Conservation (phyloP, 2,888 invertebrate genomes). For the Amiota mariae region DNA sequence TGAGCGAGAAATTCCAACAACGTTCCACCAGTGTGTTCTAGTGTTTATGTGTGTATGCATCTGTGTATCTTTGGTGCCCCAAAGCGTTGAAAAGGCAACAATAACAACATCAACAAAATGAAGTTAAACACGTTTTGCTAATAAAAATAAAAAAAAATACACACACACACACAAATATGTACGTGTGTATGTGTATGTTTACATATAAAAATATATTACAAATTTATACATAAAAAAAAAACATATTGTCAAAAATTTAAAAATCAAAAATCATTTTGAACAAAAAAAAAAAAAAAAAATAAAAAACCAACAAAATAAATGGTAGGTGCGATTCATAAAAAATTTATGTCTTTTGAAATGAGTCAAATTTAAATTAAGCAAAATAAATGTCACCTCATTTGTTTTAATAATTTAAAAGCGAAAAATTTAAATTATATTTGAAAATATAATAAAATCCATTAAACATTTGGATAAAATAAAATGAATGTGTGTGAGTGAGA, state of each 20-base stretch:
- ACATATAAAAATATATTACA: conserved; percentile 2
- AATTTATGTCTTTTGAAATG: conserved; percentile 9
- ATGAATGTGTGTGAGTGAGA: conserved; percentile 6
- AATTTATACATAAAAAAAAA: neutral
- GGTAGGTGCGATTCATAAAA: conserved; percentile 21
- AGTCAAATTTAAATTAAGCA: too few species aligned
- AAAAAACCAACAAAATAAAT: conserved; percentile 6
- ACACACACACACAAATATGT: conserved; percentile 53
- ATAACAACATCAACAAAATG: conserved; percentile 59
- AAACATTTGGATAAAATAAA: neutral
- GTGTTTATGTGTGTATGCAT: conserved; percentile 8
- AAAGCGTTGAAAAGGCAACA: conserved; percentile 23
- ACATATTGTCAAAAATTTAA: neutral
- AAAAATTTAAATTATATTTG: neutral
- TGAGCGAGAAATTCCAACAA: conserved; percentile 61
- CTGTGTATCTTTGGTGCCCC: conserved; percentile 38
- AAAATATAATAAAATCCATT: conserved; percentile 8
- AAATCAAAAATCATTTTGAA: conserved; percentile 1
- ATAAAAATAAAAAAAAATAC: conserved; percentile 45
- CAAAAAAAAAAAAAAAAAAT: neutral
- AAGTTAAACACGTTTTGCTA: conserved; percentile 64
- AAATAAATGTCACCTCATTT: too few species aligned
- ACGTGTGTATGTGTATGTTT: conserved; percentile 30
- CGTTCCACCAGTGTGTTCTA: conserved; percentile 48
- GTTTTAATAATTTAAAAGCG: neutral